Base-by-base conservation (phyloP, 2,888 invertebrate genomes). In the Microplitis manilae region DNA sequence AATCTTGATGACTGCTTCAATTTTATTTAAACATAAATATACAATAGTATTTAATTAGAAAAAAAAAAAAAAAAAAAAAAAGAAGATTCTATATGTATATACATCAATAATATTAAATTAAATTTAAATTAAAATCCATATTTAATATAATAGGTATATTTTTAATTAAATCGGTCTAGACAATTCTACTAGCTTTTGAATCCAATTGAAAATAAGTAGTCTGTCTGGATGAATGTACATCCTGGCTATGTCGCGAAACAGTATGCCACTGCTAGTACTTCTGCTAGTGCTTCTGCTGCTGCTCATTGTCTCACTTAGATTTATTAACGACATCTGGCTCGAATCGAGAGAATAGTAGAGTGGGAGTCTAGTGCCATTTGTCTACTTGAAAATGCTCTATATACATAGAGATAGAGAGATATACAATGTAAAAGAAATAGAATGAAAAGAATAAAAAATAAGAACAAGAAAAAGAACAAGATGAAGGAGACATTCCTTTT, bases 251-350 rank as follows among this genome's bases (percentile, higher is more conserved):
- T 70, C 70, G 70, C 70, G 59, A 70, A 38, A 65, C 65, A 65
- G 59, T 59, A 13, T 68, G 68, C 50, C 13, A 13, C 20, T 50
- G 8, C 50, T 7, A 13, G 50, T 50, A 9, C 8, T 50, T 50
- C 50, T 67, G 67, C 30, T 67, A 30, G 20, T 67, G 67, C 67
- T 67, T 17, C 70, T 70, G 70, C 68, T 68, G 68, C 70, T 70
- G 68, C 40, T 70, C 70, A 70, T 70, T 70, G 70, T 70, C 70
- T 70, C 30, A 70, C 50, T 70, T 70, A 60, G 70, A 70, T 70
- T 70, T 70, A 70, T 70, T 59, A 70, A 50, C 13, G 60, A 30
- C 50, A 59, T 30, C 60, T 50, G 59, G 59, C 70, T 50, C 41
- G 59, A 70, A 70, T 70, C 20, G 70, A 70, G 70, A 59, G 70